A percentile compares a stretch with the other conserved stretches of the same genome.
These are phyloP conservation scores for Caligus rogercresseyi DNA, from an alignment of 1,140 invertebrate genomes.

Conservation along the genomic window DNA sequence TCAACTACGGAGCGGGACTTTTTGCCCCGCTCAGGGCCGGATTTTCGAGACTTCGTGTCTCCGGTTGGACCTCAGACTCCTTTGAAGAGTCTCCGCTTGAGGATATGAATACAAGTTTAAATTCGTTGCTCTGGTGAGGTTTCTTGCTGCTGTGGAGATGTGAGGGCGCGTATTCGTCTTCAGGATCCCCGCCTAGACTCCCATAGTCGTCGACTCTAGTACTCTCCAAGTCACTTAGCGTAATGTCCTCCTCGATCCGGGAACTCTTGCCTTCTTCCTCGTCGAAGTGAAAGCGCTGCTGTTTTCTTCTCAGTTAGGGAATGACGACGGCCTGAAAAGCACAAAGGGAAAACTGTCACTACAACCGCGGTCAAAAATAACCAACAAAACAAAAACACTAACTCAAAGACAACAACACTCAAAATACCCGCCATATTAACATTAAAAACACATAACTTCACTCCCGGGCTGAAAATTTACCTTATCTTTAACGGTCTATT, in stretches of 20 bases:
- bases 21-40: background rate
- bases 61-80: constrained; percentile 4
- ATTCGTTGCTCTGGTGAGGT: background rate
- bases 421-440: no score
- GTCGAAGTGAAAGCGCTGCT: background rate
- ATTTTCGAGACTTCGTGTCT: background rate
- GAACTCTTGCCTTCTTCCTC: background rate
- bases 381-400: no score
- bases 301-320: background rate
- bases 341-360: no score
- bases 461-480: no score
- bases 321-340: background rate
- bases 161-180: background rate
- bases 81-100: constrained; percentile 12
- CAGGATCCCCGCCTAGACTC: background rate
- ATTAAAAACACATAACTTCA: no score
- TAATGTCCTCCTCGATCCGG: background rate
- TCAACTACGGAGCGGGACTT: background rate
- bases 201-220: background rate
- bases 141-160: background rate
- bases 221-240: background rate
- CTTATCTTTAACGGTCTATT: no score
- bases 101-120: constrained; percentile 16
- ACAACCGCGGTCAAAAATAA: no score
- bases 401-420: no score